These are phyloP conservation scores for Myathropa florea DNA, from an alignment of 2,888 invertebrate species.

Conservation along the genomic window DNA sequence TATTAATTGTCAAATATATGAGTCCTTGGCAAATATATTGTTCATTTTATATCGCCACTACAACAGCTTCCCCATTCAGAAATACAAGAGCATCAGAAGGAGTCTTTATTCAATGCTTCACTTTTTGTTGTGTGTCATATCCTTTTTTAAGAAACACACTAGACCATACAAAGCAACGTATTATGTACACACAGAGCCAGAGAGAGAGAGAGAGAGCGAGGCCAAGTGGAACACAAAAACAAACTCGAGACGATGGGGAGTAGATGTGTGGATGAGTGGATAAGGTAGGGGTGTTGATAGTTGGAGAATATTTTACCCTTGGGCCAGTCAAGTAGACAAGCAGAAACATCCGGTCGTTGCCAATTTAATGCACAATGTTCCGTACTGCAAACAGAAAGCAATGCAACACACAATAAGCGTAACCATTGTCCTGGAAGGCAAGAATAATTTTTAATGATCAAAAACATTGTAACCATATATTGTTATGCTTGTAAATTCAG, in stretches of 20 bases:
- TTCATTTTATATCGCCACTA: constrained; percentile 35
- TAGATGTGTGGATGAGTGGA: background rate
- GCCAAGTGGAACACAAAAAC: constrained; percentile 12
- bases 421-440: constrained; percentile 38
- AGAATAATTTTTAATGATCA: constrained; percentile 67
- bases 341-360: constrained; percentile 36
- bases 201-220: background rate
- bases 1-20: constrained; percentile 68
- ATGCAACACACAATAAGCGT: constrained; percentile 18
- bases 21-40: constrained; percentile 67
- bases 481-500: constrained; percentile 32
- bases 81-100: constrained; percentile 39
- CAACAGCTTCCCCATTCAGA: constrained; percentile 32
- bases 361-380: constrained; percentile 36
- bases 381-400: constrained; percentile 11
- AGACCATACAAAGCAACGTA: background rate
- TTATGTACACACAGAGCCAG: background rate
- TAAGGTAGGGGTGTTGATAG: background rate
- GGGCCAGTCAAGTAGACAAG: constrained; percentile 14
- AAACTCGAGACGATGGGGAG: constrained; percentile 20
- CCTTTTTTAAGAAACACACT: constrained; percentile 12
- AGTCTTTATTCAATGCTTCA: constrained; percentile 29
- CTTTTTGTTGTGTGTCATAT: constrained; percentile 32
- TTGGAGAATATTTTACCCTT: constrained; percentile 32
- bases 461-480: constrained; percentile 58